Conservation (phyloP, 2,888 invertebrate species). For the Alviniconcha strummeri region DNA sequence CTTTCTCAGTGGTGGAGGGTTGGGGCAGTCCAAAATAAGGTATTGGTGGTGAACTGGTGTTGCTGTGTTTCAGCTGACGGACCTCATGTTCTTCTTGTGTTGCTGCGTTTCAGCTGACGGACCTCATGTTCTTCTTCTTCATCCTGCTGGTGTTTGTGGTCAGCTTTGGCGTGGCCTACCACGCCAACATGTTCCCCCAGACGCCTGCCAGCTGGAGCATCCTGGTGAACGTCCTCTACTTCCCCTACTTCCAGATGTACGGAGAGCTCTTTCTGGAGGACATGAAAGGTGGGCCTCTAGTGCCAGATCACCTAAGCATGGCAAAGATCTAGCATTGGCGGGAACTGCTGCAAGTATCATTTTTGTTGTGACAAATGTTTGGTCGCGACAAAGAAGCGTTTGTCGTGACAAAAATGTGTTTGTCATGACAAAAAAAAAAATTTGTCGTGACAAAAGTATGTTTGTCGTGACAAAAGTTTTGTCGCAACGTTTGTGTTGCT, state of each 20-base stretch:
- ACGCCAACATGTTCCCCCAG: slow-evolving; percentile 72
- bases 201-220: slow-evolving; percentile 60
- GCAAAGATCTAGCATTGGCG: too few species aligned
- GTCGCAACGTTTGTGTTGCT: too few species aligned
- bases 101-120: slow-evolving; percentile 63
- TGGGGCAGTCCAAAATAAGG: neutral
- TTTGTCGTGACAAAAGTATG: too few species aligned
- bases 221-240: slow-evolving; percentile 69
- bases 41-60: neutral
- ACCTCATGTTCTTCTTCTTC: slow-evolving; percentile 72
- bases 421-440: too few species aligned
- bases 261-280: slow-evolving; percentile 74
- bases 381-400: too few species aligned
- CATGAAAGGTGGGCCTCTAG: slow-evolving; percentile 57
- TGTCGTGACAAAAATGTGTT: too few species aligned
- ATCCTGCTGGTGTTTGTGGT: slow-evolving; percentile 73
- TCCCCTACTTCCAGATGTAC: slow-evolving; percentile 75
- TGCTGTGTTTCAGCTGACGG: slow-evolving; percentile 61
- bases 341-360: too few species aligned
- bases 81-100: slow-evolving; percentile 72
- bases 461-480: too few species aligned
- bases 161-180: slow-evolving; percentile 73
- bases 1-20: too few species aligned
- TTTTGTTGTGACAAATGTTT: too few species aligned
- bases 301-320: too few species aligned